Conservation (phyloP, 2,797 vertebrate genomes). For the Psittacula derbiana region DNA sequence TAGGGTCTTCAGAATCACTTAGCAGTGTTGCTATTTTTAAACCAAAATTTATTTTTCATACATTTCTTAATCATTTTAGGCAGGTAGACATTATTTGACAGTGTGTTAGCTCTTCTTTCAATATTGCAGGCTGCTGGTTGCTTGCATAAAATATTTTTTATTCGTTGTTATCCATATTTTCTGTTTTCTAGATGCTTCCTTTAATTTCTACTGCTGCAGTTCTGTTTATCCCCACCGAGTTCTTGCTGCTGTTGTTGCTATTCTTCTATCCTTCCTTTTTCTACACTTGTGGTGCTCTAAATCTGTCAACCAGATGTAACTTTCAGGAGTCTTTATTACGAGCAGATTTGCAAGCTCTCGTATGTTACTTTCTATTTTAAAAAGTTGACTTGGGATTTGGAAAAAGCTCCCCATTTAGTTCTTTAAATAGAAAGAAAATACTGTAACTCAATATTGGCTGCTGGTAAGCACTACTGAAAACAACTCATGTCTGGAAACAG, state of each 20-base stretch:
- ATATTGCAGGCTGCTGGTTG: not conserved
- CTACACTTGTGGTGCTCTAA: slow-evolving; percentile 22
- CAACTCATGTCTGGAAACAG: not conserved
- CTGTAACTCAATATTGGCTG: not conserved
- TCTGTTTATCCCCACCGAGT: not conserved
- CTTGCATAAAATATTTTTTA: not conserved
- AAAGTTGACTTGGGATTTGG: slow-evolving; percentile 35
- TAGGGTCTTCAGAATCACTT: not conserved
- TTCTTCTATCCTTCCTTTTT: not conserved
- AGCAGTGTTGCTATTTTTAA: not conserved
- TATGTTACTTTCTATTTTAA: slow-evolving; percentile 32
- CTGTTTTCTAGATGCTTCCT: not conserved
- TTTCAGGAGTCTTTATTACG: slow-evolving; percentile 46
- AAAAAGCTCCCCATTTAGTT: slow-evolving; percentile 1
- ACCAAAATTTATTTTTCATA: not conserved
- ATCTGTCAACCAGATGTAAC: slow-evolving; percentile 62
- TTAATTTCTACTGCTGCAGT: not conserved
- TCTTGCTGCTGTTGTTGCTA: not conserved
- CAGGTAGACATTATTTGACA: not conserved
- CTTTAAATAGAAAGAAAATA: slow-evolving; percentile 33
- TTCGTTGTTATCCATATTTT: not conserved
- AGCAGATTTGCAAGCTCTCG: slow-evolving; percentile 42
- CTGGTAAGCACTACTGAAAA: slow-evolving; percentile 45
- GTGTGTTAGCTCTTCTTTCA: not conserved
- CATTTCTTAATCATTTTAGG: not conserved